These are phyloP conservation scores for Hippopotamus amphibius DNA, from an alignment of 2,113 vertebrate genomes.

Conservation along the genomic window DNA sequence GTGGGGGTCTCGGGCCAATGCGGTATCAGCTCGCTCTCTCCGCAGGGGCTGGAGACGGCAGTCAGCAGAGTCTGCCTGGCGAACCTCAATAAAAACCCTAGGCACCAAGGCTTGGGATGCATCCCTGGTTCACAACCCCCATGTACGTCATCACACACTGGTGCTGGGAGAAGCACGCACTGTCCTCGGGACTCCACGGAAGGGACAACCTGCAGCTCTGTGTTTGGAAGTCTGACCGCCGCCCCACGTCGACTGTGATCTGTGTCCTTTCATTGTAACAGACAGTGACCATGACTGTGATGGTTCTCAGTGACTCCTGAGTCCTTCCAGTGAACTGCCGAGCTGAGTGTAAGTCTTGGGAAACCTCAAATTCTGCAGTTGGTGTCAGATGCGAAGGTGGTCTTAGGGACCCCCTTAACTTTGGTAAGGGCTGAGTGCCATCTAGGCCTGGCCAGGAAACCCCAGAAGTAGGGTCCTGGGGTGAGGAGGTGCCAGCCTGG, in stretches of 20 bases:
- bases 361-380: background rate
- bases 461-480: background rate
- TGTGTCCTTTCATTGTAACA: background rate
- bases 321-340: background rate
- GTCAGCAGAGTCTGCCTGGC: background rate
- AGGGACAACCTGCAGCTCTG: background rate
- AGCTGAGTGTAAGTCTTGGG: background rate
- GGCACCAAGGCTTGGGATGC: background rate
- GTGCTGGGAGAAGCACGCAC: background rate
- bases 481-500: background rate
- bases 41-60: background rate
- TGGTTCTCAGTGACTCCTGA: background rate
- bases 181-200: rapidly evolving
- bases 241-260: background rate
- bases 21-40: background rate
- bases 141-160: rapidly evolving
- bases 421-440: background rate
- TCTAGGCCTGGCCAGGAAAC: background rate
- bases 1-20: background rate
- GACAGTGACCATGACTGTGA: background rate
- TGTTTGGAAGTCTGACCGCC: background rate
- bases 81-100: background rate
- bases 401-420: background rate
- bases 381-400: background rate
- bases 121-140: background rate